Percentiles rank a stretch among this genome's conserved stretches.
These are phyloP conservation scores for Agrotis clavis DNA, from an alignment of 2,888 invertebrate genomes.

Conservation along the genomic window DNA sequence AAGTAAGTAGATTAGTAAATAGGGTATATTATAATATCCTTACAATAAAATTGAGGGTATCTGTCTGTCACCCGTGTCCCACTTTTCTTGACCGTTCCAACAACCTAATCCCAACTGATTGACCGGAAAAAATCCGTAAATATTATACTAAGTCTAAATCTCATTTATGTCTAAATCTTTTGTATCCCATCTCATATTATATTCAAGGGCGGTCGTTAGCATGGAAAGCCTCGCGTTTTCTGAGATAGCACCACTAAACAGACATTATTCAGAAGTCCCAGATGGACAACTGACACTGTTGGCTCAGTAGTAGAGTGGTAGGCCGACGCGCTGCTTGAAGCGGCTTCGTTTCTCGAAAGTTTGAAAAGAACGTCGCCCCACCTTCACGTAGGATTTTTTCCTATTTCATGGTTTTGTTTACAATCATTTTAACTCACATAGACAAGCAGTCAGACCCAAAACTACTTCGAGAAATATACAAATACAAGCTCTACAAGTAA, in stretches of 20 bases:
- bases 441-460: no score
- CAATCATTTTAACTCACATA: no score
- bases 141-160: constrained; percentile 23
- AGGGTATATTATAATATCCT: background rate
- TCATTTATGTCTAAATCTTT: background rate
- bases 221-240: constrained; percentile 12
- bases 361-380: no score
- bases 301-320: no score
- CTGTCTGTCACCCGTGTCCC: background rate
- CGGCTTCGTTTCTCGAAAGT: no score
- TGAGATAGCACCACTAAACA: background rate
- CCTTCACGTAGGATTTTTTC: no score
- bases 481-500: no score
- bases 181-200: constrained; percentile 14
- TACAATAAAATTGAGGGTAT: background rate
- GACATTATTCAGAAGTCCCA: background rate
- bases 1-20: background rate
- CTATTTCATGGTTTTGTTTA: no score
- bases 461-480: no score
- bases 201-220: constrained; percentile 41
- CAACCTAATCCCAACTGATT: background rate
- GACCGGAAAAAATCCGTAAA: background rate
- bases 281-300: background rate
- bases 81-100: background rate
- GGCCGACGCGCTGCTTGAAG: no score